These are phyloP conservation scores for Eilema sororculum DNA, from an alignment of 2,888 invertebrate genomes.

Conservation along the genomic window DNA sequence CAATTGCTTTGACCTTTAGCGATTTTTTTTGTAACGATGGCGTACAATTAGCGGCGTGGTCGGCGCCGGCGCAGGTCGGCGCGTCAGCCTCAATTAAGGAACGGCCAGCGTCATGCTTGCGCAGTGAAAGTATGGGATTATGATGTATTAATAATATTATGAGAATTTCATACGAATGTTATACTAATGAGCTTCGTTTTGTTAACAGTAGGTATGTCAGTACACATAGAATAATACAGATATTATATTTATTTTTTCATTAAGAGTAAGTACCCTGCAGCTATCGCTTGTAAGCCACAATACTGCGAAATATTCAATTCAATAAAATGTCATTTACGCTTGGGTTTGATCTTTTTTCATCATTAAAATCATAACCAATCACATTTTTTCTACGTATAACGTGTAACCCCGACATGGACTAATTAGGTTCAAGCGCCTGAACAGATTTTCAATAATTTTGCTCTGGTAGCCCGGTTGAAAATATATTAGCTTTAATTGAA, in stretches of 20 bases:
- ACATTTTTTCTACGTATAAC: no score
- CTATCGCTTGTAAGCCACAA: no score
- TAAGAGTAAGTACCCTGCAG: no score
- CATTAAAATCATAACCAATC: no score
- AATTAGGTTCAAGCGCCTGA: no score
- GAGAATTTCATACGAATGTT: constrained; percentile 2
- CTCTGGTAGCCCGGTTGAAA: neutral
- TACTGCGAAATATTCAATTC: no score
- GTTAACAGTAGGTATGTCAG: neutral
- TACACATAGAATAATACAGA: neutral
- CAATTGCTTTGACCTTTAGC: constrained; percentile 9
- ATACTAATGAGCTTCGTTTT: constrained; percentile 7
- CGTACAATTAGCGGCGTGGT: neutral
- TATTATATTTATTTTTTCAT: no score
- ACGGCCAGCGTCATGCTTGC: neutral
- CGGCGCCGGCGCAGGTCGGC: constrained; percentile 5
- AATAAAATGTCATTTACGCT: no score
- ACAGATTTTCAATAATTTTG: no score
- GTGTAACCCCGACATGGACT: no score
- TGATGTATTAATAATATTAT: neutral
- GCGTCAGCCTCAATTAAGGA: neutral
- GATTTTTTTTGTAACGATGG: constrained; percentile 5
- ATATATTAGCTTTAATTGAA: neutral
- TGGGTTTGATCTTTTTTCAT: no score
- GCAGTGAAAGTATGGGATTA: constrained; percentile 14